Base-by-base conservation (phyloP, 1,140 invertebrate genomes). In the Penaeus chinensis region DNA sequence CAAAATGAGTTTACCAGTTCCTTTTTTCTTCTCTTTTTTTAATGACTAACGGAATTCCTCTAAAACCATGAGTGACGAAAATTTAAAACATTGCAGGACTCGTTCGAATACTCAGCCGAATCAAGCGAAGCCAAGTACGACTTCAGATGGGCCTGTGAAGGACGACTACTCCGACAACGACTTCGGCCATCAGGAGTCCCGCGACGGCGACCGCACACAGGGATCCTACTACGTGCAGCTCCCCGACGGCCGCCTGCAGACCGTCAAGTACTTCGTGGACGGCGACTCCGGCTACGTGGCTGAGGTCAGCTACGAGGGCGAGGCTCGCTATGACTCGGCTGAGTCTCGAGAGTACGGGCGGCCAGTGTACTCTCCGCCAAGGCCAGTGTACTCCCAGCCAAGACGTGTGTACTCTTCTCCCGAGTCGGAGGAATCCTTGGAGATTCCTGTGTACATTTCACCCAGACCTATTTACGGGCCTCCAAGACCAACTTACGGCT, bases 181-280 rank as follows among this genome's bases (percentile, higher is more conserved):
- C 62, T 82, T 82, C 62, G 62, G 37, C 7, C 80, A 82, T 8
- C 24, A 82, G 27, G 80, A 82, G 61, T 37, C 80, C 24, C 80
- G 80, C 24, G 80, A 82, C 37, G 80, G 80, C 24, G 80, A 82
- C 80, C 62, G 37, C 62, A 82, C 80, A 16, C 61, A 32, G 7
- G 80, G 80, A 62, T 82, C 80, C 2, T 82, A 82, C 80, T 82
- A 24, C 80, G 80, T 82, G 16, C 27, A 63, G 19, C 80, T 82
- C 19, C 80, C 80, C 62, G 80, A 82, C 22, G 80, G 80, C 27
- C 78, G 78, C 11, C n/a, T 80, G 20, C 78, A 80, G 54, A 80
- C n/a, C 2, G 78, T 80, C 2, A 80, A 2, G 10, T 80, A 80
- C 78, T 80, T 10, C 78, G 78, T 74, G 71, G 71, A 74, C 24